These are phyloP conservation scores for Pandemis corylana DNA, from an alignment of 2,888 invertebrate species.

Conservation along the genomic window DNA sequence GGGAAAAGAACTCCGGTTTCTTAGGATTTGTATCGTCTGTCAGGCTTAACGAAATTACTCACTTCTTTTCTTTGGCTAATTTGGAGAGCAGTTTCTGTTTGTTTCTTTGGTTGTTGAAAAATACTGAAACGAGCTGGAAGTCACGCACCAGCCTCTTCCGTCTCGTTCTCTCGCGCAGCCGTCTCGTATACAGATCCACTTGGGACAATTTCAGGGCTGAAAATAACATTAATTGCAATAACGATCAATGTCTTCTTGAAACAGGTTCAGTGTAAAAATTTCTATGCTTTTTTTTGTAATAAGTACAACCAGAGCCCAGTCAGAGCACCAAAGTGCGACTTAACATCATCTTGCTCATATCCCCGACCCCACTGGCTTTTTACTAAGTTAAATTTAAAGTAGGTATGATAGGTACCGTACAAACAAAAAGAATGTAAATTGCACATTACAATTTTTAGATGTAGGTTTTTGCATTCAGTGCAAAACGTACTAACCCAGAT, in stretches of 20 bases:
- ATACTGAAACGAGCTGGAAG: slow-evolving; percentile 94
- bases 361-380: too few species aligned
- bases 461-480: background rate
- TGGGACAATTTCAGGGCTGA: slow-evolving; percentile 94
- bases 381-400: background rate
- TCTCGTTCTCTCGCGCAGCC: slow-evolving; percentile 93
- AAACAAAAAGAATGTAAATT: background rate
- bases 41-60: slow-evolving; percentile 52
- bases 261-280: too few species aligned
- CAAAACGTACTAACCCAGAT: background rate
- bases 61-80: slow-evolving; percentile 93
- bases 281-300: too few species aligned
- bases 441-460: background rate
- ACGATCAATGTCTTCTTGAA: too few species aligned
- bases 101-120: slow-evolving; percentile 89
- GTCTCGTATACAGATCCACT: slow-evolving; percentile 95
- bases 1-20: too few species aligned
- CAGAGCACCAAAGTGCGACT: too few species aligned
- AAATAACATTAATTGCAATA: slow-evolving; percentile 46
- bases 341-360: too few species aligned
- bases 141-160: slow-evolving; percentile 96
- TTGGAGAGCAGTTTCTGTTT: slow-evolving; percentile 85
- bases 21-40: too few species aligned
- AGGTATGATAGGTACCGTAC: background rate
- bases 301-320: too few species aligned